Evolutionary conservation across 2,888 invertebrate genomes (phyloP).

Genomic region (Scaptomyza flava): DNA sequence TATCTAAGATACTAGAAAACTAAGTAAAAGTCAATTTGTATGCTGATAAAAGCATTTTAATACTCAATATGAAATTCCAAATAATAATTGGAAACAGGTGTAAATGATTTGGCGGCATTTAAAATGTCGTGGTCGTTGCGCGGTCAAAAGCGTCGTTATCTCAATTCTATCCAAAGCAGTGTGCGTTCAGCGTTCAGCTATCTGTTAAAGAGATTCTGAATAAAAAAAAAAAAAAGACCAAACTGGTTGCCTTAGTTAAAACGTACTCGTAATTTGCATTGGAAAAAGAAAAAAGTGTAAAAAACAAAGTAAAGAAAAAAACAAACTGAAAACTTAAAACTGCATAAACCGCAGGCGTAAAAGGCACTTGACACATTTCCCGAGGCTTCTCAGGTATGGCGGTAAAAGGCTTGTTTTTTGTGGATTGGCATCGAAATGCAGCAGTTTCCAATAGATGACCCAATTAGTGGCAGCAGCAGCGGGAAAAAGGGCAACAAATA

Average conservation of each 20-base stretch:
- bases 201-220: constrained; percentile 35
- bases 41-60: background rate
- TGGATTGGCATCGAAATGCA: constrained; percentile 23
- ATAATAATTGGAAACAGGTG: constrained; percentile 58
- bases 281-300: background rate
- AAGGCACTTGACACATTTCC: constrained; percentile 71
- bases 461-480: constrained; percentile 44
- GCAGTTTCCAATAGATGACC: constrained; percentile 61
- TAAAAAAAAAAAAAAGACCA: background rate
- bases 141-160: constrained; percentile 52
- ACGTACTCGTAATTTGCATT: constrained; percentile 73
- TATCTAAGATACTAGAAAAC: background rate
- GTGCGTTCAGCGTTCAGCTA: constrained; percentile 61
- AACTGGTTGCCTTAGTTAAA: constrained; percentile 63
- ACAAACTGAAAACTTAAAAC: background rate
- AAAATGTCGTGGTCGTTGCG: constrained; percentile 30
- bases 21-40: background rate
- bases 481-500: constrained; percentile 58
- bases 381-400: constrained; percentile 28
- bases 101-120: constrained; percentile 61
- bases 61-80: constrained; percentile 5
- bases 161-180: constrained; percentile 12
- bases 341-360: constrained; percentile 52
- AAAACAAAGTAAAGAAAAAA: background rate
- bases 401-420: constrained; percentile 43